A percentile compares a stretch with the other conserved stretches of the same genome.
Conservation (phyloP, 2,888 invertebrate species). For the Drosophila differens region DNA sequence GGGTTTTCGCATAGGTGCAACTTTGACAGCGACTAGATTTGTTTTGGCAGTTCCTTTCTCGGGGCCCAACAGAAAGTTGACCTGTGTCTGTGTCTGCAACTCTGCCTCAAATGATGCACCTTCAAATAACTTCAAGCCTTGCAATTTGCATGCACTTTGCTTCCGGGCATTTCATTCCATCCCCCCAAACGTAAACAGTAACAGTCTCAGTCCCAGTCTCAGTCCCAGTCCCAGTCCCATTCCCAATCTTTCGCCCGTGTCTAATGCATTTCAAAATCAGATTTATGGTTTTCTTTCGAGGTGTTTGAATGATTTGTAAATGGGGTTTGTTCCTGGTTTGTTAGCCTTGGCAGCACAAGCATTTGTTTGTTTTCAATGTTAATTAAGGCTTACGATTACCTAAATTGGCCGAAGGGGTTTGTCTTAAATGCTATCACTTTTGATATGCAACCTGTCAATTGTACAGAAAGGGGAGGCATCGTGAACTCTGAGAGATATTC, state of each 20-base stretch:
- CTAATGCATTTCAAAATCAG: conserved; percentile 81
- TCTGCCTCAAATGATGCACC: conserved; percentile 19
- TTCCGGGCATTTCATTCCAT: conserved; percentile 48
- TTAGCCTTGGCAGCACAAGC: conserved; percentile 40
- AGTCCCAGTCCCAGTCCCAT: neutral
- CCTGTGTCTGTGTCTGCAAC: conserved; percentile 31
- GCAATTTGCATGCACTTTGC: conserved; percentile 59
- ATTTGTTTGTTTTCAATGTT: conserved; percentile 81
- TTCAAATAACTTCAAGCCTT: conserved; percentile 10
- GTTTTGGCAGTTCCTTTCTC: conserved; percentile 57
- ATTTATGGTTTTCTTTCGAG: conserved; percentile 80
- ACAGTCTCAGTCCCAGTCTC: neutral
- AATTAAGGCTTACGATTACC: conserved; percentile 79
- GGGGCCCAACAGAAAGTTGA: conserved; percentile 55
- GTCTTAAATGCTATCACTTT: conserved; percentile 1
- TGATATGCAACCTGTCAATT: neutral
- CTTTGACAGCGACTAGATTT: conserved; percentile 53
- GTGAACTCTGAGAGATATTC: neutral
- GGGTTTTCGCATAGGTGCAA: conserved; percentile 49
- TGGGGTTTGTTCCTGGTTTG: conserved; percentile 28
- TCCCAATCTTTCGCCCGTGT: conserved; percentile 21
- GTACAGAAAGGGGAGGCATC: neutral
- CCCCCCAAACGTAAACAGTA: conserved; percentile 40
- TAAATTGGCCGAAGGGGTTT: conserved; percentile 32
- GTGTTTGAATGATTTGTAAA: conserved; percentile 32